Evolutionary conservation across 2,113 vertebrate genomes (phyloP).

Genomic region (Bos indicus): DNA sequence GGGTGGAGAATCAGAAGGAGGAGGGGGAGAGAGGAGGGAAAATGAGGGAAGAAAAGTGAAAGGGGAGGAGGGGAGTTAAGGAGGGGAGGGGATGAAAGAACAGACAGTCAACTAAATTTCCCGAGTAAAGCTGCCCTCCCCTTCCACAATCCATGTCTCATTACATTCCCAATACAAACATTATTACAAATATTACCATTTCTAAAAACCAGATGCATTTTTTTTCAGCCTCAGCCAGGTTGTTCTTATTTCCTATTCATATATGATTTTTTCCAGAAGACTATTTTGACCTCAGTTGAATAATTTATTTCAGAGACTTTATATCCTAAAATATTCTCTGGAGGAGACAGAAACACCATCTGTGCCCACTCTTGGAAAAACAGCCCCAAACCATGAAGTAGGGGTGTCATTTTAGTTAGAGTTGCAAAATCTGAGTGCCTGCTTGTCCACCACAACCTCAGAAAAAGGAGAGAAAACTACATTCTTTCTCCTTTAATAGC

Average conservation of each 20-base stretch:
- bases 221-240: background rate
- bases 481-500: background rate
- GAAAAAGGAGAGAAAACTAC: background rate
- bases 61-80: accelerated
- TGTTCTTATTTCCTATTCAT: constrained; percentile 23
- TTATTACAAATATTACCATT: background rate
- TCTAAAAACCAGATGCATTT: background rate
- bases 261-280: constrained; percentile 38
- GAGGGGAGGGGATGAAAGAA: too few relatives aligned
- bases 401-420: background rate
- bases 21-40: background rate
- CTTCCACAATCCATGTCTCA: background rate
- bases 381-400: background rate
- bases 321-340: constrained; percentile 43
- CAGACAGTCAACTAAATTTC: background rate
- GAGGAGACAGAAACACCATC: constrained; percentile 31
- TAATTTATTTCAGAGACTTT: constrained; percentile 53
- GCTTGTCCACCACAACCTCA: background rate
- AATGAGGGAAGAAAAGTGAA: accelerated
- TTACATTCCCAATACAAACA: background rate
- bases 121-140: background rate
- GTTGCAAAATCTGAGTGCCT: background rate
- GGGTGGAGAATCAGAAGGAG: too few relatives aligned
- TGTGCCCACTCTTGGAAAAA: constrained; percentile 6
- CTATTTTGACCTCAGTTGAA: constrained; percentile 33